phyloP scores from a whole-genome alignment of 1,140 invertebrate genomes.

The Brachionus paranguensis region DNA sequence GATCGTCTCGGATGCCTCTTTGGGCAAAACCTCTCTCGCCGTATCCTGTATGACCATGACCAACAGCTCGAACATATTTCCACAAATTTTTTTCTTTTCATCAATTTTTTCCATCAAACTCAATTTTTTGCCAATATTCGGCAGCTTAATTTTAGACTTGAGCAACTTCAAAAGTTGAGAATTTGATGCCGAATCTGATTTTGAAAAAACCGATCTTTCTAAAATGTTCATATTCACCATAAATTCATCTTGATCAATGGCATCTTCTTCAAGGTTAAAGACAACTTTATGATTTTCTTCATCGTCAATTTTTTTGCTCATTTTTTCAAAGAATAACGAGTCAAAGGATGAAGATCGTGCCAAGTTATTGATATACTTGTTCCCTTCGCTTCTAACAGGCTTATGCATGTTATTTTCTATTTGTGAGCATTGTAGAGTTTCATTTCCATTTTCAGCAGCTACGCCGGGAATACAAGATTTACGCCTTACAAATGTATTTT shows the following conservation, averaged over 20 bases:
- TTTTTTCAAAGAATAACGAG: neutral
- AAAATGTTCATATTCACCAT: neutral
- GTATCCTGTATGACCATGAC: neutral
- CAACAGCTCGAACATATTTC: neutral
- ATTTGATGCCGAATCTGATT: neutral
- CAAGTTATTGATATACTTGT: neutral
- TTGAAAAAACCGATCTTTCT: conserved; percentile 7
- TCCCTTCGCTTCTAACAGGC: neutral
- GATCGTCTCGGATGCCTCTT: neutral
- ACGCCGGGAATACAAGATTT: neutral
- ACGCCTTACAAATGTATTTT: neutral
- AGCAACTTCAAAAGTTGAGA: neutral
- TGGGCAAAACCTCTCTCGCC: neutral
- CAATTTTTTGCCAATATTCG: neutral
- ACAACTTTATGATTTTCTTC: neutral
- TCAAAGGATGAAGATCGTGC: neutral
- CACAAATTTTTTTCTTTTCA: neutral
- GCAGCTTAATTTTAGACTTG: conserved; percentile 13
- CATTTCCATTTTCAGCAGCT: neutral
- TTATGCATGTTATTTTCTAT: neutral
- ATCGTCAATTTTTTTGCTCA: neutral
- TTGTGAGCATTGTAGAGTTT: neutral
- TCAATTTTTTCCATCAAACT: neutral
- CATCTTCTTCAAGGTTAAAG: neutral
- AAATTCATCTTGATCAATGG: neutral